These are phyloP conservation scores for Drosophila ochracea DNA, from an alignment of 2,888 invertebrate species.

Conservation along the genomic window DNA sequence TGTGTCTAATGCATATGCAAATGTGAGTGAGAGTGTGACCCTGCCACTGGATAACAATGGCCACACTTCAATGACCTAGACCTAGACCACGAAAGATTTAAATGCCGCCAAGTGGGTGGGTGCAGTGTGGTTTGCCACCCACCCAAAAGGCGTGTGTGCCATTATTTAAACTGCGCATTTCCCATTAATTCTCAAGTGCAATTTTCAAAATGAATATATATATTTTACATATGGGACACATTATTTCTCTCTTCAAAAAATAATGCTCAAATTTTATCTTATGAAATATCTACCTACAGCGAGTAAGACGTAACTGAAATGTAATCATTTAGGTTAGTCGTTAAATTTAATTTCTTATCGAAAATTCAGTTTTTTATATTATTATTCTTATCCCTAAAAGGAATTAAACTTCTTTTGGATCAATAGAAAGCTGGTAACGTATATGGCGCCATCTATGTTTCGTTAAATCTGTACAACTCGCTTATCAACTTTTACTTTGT, in stretches of 20 bases:
- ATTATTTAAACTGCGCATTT: constrained; percentile 42
- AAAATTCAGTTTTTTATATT: not conserved
- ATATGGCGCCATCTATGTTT: constrained; percentile 14
- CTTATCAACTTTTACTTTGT: not conserved
- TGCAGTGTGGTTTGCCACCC: constrained; percentile 14
- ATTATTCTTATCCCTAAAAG: not conserved
- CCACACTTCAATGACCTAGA: constrained; percentile 50
- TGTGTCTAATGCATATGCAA: constrained; percentile 31
- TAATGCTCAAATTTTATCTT: not conserved
- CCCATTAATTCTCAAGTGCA: constrained; percentile 15
- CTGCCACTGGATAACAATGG: constrained; percentile 46
- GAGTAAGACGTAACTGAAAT: not conserved
- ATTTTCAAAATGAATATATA: not conserved
- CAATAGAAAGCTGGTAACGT: not conserved
- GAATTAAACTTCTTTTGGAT: not conserved
- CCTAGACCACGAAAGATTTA: constrained; percentile 46
- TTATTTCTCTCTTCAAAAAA: not conserved
- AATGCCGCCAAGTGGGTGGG: constrained; percentile 36
- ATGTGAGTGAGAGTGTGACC: constrained; percentile 32
- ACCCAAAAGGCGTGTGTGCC: constrained; percentile 19
- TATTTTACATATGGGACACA: not conserved
- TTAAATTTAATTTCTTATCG: not conserved
- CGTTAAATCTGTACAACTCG: not conserved
- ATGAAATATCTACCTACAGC: not conserved
- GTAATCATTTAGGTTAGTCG: not conserved